Base-by-base conservation (phyloP, 2,113 vertebrate genomes). In the Corythornis madagascariensis region DNA sequence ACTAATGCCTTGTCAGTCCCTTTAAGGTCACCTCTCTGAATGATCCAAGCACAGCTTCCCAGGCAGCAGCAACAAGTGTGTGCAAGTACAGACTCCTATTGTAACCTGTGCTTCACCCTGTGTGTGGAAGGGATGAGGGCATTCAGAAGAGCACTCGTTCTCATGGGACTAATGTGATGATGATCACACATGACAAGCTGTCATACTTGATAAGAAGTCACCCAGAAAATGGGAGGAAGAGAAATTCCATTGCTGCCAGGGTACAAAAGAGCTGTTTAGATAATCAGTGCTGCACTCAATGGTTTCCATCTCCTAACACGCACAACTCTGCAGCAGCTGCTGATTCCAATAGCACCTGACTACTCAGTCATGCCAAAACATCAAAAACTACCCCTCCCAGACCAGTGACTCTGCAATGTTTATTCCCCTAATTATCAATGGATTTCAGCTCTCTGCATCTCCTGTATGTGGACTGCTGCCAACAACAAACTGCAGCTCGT, bases 141-240 rank as follows among this genome's bases (percentile, higher is more conserved):
- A 66, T 75, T 80, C 53, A 66, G 76, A 42, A 84, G 28, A 89
- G 53, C 29, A 61, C 43, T 75, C 22, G 1, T 88, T 95, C 94
- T 92, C 95, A 93, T 8, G 7, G 93, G 73, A 65, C 87, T 61
- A 33, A 87, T 5, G 76, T 97, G 97, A 98, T 10, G 47, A 55
- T 98, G 96, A 99, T 97, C 86, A 69, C 94, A 97, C 96, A 94
- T 22, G 98, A 98, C 98, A 98, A 96, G 88, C 97, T 98, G 98
- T 98, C 98, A 98, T 70, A 96, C 64, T 86, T 16, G 60, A 97
- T 98, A 98, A 97, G 45, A 95, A 97, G 84, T 94, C 97, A 94
- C 95, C 97, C 96, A 83, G 98, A 98, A 98, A 98, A 95, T 81
- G 88, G 96, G 97, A 97, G 97, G 97, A 97, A 97, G 92, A 96